Conservation (phyloP, 2,797 vertebrate species). For the Lutjanus campechanus region DNA sequence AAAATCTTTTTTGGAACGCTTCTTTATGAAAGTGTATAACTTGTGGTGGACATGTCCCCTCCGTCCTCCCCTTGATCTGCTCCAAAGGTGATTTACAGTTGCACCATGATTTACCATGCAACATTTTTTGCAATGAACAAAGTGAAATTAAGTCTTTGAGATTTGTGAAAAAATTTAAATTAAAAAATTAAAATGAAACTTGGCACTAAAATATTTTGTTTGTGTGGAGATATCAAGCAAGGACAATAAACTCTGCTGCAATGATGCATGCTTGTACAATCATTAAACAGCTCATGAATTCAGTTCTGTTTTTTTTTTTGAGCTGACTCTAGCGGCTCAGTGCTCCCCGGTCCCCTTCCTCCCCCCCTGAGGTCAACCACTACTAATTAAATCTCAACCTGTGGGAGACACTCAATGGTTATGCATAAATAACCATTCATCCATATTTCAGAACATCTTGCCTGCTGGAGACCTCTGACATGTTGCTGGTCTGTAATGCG, state of each 20-base stretch:
- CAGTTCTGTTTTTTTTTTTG: conserved; percentile 20
- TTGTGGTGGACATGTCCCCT: too few species aligned
- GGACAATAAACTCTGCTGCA: neutral
- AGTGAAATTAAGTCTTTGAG: neutral
- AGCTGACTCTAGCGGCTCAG: neutral
- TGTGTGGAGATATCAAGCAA: neutral
- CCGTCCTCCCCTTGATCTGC: too few species aligned
- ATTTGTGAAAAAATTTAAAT: neutral
- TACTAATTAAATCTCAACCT: conserved; percentile 64
- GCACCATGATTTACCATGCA: neutral
- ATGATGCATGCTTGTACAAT: neutral
- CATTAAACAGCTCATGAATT: neutral
- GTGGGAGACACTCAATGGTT: conserved; percentile 48
- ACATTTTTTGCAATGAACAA: neutral
- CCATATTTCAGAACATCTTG: conserved; percentile 58
- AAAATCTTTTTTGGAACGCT: too few species aligned
- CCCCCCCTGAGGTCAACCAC: conserved; percentile 36
- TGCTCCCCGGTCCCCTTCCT: neutral
- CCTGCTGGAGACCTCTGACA: conserved; percentile 39
- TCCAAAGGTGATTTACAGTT: too few species aligned
- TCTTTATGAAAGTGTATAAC: too few species aligned
- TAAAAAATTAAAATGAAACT: too few species aligned
- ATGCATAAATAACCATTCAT: conserved; percentile 65
- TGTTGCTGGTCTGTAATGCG: conserved; percentile 24
- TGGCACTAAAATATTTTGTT: neutral